phyloP scores from a whole-genome alignment of 2,888 invertebrate genomes.

The Pachydiplax longipennis region DNA sequence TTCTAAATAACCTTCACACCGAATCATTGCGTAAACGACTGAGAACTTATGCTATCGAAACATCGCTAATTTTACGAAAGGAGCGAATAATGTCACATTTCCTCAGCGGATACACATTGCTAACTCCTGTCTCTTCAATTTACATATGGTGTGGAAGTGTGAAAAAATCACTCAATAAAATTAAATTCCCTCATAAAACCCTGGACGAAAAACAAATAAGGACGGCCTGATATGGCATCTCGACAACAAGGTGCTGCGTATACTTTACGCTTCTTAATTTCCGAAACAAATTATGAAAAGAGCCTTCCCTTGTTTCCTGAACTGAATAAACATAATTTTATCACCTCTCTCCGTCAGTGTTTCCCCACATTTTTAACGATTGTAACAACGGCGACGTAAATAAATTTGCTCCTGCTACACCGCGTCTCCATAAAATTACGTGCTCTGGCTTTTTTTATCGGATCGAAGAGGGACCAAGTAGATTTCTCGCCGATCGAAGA shows the following conservation, averaged over 20 bases:
- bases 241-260: background rate
- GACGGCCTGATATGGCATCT: background rate
- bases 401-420: background rate
- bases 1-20: too few relatives aligned
- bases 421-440: background rate
- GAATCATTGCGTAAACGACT: too few relatives aligned
- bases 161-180: background rate
- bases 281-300: background rate
- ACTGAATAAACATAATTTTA: background rate
- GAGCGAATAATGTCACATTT: too few relatives aligned
- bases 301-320: background rate
- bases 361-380: background rate
- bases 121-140: too few relatives aligned
- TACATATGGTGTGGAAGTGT: too few relatives aligned
- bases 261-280: background rate
- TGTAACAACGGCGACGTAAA: background rate
- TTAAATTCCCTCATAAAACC: background rate
- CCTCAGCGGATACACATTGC: too few relatives aligned
- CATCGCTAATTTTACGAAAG: too few relatives aligned
- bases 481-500: conserved; percentile 14
- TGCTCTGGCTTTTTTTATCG: background rate
- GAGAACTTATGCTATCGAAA: too few relatives aligned
- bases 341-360: background rate
- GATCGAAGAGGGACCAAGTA: background rate
- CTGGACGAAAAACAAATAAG: background rate